Evolutionary conservation across 2,113 vertebrate species (phyloP), one percentile per base, ranked within the genome.

Genomic region (Ochotona princeps): DNA sequence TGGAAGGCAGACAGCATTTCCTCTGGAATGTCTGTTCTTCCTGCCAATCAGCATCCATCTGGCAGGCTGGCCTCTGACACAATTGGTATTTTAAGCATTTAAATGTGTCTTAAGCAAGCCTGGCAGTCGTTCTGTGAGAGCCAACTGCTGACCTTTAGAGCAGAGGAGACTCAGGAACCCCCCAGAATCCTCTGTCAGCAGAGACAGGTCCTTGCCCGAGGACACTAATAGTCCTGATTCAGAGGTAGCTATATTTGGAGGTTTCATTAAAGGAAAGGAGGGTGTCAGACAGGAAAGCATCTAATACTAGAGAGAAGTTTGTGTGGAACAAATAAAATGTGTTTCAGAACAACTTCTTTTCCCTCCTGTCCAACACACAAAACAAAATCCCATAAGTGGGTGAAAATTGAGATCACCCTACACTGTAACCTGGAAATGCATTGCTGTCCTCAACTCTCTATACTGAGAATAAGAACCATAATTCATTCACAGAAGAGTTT

Each of bases 61-160:
- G 61, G 88, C 79, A 75, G 73, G 30, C 38, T 35, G 18, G 80
- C 63, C 63, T 92, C 80, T 76, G 57, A 32, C 20, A 12, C n/a
- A 23, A 0, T 15, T 66, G 75, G 81, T 73, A 93, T 89, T 89
- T 76, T 73, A 91, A 92, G 38, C 76, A 73, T 75, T 67, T 32
- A 25, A 49, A 25, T 73, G 70, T 73, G 67, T 60, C 49, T 66
- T 11, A 30, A 61, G 89, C 57, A 72, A 92, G 35, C 23, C 60
- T 72, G 70, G 60, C 87, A 89, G 49, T n/a, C 28, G 8, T n/a
- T 69, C 32, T 17, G 1, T 49, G 75, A 8, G 20, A 47, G 6
- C 38, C 76, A 35, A 25, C 83, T 32, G 15, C 18, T 72, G 66
- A 17, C 51, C 83, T 93, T 81, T 51, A 49, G 5, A 28, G 72